Conservation (phyloP, 2,113 vertebrate genomes). For the Gorsachius goisagi region DNA sequence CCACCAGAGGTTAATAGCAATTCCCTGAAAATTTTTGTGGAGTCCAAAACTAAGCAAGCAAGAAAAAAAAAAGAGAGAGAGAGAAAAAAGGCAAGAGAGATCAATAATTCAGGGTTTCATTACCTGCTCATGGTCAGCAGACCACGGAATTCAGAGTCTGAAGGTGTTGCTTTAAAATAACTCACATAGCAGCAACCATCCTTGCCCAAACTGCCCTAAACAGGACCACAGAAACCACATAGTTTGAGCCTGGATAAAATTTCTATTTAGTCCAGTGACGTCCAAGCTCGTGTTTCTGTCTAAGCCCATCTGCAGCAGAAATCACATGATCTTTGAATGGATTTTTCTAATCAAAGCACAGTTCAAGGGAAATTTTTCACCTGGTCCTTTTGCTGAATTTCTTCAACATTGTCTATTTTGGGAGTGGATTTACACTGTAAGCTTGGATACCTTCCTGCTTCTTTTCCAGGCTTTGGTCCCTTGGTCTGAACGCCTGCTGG, state of each 20-base stretch:
- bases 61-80: not conserved
- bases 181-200: not conserved
- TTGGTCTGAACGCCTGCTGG: not conserved
- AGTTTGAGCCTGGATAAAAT: not conserved
- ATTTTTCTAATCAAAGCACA: not conserved
- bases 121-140: not conserved
- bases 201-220: not conserved
- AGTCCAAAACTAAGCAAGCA: not conserved
- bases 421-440: not conserved
- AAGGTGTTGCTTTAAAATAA: not conserved
- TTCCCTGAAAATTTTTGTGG: not conserved
- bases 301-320: not conserved
- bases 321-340: not conserved
- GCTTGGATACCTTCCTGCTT: slow-evolving; percentile 4
- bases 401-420: not conserved
- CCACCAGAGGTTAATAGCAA: not conserved
- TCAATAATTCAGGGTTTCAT: not conserved
- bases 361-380: not conserved
- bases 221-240: not conserved
- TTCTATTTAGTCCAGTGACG: not conserved
- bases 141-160: not conserved
- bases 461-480: not conserved
- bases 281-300: not conserved
- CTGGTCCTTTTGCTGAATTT: not conserved
- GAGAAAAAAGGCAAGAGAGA: not conserved